These are phyloP conservation scores for Semotilus atromaculatus DNA, from an alignment of 2,797 vertebrate species.

Conservation along the genomic window DNA sequence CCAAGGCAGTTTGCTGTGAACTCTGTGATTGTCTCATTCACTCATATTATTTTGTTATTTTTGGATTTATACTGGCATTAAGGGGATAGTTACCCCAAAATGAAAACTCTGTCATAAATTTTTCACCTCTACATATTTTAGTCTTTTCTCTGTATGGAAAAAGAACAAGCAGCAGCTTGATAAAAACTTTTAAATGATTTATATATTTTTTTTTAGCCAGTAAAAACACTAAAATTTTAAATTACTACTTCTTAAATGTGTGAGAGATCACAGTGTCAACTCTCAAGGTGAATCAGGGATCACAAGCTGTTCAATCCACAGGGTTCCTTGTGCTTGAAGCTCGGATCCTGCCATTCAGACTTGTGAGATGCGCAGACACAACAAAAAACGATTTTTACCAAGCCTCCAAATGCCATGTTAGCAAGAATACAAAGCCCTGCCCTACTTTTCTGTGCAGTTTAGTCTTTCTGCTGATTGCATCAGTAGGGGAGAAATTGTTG, in stretches of 20 bases:
- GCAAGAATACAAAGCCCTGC: conserved; percentile 37
- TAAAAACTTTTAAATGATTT: no score
- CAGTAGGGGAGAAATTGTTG: conserved; percentile 57
- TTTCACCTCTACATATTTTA: background rate
- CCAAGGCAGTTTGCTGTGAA: background rate
- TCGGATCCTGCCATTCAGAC: conserved; percentile 27
- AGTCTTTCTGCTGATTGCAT: conserved; percentile 71
- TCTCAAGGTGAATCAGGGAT: conserved; percentile 29
- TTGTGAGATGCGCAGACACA: conserved; percentile 28
- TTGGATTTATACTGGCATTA: background rate
- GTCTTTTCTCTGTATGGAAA: background rate
- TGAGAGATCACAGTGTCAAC: conserved; percentile 23
- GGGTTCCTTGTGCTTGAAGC: conserved; percentile 42
- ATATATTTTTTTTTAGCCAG: background rate
- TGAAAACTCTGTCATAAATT: background rate
- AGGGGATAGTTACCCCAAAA: background rate
- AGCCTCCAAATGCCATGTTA: conserved; percentile 13
- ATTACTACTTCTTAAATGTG: conserved; percentile 10
- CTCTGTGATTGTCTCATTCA: background rate
- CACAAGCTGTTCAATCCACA: conserved; percentile 33
- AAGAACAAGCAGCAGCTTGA: background rate
- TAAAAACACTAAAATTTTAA: background rate
- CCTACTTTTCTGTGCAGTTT: conserved; percentile 51
- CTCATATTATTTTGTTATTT: background rate
- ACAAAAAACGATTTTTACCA: conserved; percentile 22